A percentile compares a stretch with the other conserved stretches of the same genome.
Conservation (phyloP, 2,113 vertebrate species). For the Empidonax alnorum region DNA sequence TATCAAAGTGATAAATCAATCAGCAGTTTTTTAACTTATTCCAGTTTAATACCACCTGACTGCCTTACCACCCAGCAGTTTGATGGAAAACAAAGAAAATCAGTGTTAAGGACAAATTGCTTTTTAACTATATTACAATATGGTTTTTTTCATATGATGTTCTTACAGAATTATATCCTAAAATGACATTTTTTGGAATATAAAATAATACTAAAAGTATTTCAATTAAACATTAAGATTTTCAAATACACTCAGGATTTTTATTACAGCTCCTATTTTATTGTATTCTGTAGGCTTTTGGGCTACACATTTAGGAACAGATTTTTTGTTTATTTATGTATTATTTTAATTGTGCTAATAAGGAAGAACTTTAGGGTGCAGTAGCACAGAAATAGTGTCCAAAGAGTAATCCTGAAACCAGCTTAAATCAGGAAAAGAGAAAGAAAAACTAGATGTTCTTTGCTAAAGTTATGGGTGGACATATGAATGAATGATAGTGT, state of each 20-base stretch:
- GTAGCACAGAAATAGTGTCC: not conserved
- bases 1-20: constrained; percentile 1
- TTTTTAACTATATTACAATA: not conserved
- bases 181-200: not conserved
- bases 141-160: not conserved
- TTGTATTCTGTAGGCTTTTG: not conserved
- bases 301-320: not conserved
- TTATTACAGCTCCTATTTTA: not conserved
- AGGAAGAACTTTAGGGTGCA: not conserved
- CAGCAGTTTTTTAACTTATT: not conserved
- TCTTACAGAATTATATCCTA: not conserved
- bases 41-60: not conserved
- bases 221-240: not conserved
- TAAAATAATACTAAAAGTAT: not conserved
- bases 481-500: not conserved
- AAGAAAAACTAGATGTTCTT: not conserved
- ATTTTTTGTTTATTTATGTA: not conserved
- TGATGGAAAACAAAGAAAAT: not conserved
- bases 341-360: not conserved
- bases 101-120: not conserved
- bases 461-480: not conserved
- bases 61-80: not conserved
- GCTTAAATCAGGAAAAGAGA: not conserved
- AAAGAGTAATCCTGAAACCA: not conserved
- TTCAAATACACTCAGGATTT: not conserved